Evolutionary conservation across 2,888 invertebrate species (phyloP).

Genomic region (Phengaris arion): DNA sequence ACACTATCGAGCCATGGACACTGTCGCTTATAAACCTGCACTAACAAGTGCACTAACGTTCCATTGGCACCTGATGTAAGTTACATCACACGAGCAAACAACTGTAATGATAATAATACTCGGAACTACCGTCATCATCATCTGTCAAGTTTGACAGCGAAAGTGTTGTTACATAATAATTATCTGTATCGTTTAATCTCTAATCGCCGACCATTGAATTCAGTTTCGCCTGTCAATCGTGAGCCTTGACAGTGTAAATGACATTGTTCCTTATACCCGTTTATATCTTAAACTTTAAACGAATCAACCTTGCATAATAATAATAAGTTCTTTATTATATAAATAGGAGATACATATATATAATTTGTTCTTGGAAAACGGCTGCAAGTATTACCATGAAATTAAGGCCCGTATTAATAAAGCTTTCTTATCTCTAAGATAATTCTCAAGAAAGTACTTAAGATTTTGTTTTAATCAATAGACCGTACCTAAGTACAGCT

Average conservation of each 20-base stretch:
- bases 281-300: no score
- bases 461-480: no score
- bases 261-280: not conserved
- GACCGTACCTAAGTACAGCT: no score
- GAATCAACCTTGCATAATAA: no score
- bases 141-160: slow-evolving; percentile 13
- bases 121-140: not conserved
- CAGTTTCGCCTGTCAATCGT: slow-evolving; percentile 37
- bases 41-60: not conserved
- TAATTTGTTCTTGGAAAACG: no score
- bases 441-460: no score
- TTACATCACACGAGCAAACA: not conserved
- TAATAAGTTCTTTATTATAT: no score
- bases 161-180: slow-evolving; percentile 8
- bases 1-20: not conserved
- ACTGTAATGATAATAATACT: no score
- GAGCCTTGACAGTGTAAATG: not conserved
- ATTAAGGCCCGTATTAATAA: no score
- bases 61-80: not conserved
- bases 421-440: no score
- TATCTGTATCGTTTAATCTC: slow-evolving; percentile 9
- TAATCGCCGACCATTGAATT: slow-evolving; percentile 33
- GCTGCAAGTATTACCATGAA: no score
- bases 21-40: not conserved
- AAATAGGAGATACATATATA: no score